Percentiles rank a stretch among this genome's conserved stretches.
Conservation (phyloP, 2,113 vertebrate genomes). For the Baryphthengus martii region DNA sequence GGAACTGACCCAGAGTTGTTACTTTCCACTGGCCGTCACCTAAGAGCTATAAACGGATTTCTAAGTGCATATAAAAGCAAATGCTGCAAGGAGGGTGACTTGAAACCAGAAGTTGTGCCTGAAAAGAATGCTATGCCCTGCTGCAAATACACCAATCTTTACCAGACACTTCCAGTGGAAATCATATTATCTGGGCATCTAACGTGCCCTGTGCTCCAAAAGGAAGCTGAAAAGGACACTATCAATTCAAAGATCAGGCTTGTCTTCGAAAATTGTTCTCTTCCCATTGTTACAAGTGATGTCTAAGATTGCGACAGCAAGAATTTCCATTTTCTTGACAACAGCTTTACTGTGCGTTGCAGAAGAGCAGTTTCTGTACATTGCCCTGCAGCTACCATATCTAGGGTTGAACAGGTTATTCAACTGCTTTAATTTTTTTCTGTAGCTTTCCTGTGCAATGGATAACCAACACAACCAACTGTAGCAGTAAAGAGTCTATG, state of each 20-base stretch:
- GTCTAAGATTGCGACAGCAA: neutral
- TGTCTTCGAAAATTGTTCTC: neutral
- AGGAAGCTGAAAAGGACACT: neutral
- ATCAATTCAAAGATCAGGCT: neutral
- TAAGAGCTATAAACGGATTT: neutral
- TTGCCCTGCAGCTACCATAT: neutral
- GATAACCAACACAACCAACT: neutral
- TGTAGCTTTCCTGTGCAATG: neutral
- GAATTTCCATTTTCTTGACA: neutral
- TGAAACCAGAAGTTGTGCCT: neutral
- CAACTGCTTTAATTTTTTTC: neutral
- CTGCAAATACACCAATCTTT: neutral
- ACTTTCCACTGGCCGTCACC: neutral
- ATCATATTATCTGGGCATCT: neutral
- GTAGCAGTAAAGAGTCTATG: neutral
- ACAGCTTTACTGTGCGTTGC: neutral
- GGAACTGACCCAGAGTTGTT: constrained; percentile 9
- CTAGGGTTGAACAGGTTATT: neutral
- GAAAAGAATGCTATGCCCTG: neutral
- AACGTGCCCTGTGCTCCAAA: neutral
- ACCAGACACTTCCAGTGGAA: neutral
- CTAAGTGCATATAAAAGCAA: neutral
- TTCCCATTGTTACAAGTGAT: neutral
- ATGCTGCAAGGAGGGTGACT: neutral
- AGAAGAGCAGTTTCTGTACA: neutral